Percentiles rank a stretch among this genome's conserved stretches.
Evolutionary conservation across 2,888 invertebrate genomes (phyloP).

Genomic region (Lacanobia wlatinum): DNA sequence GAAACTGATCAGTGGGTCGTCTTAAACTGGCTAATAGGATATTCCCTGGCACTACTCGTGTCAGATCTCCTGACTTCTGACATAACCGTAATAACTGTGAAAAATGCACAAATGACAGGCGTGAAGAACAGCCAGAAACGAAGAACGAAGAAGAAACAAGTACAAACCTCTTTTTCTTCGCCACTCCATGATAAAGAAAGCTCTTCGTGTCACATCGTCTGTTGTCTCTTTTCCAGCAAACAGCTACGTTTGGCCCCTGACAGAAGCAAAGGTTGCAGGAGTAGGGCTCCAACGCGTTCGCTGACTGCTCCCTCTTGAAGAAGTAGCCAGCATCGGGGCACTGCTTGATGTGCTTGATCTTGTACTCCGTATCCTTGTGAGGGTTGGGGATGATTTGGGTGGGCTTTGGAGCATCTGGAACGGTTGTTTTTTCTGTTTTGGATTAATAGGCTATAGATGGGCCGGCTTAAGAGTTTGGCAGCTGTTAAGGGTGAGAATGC

Average conservation of each 20-base stretch:
- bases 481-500: background rate
- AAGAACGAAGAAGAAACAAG: too few species aligned
- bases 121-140: too few species aligned
- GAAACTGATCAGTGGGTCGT: too few species aligned
- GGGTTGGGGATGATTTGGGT: background rate
- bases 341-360: slow-evolving; percentile 64
- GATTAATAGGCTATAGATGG: slow-evolving; percentile 44
- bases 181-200: slow-evolving; percentile 67
- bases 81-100: too few species aligned
- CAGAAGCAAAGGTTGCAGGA: slow-evolving; percentile 83
- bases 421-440: slow-evolving; percentile 56
- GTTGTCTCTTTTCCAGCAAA: slow-evolving; percentile 78
- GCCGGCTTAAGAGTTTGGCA: background rate
- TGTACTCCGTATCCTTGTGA: slow-evolving; percentile 60
- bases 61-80: too few species aligned
- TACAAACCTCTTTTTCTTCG: slow-evolving; percentile 69
- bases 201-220: slow-evolving; percentile 73
- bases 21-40: too few species aligned
- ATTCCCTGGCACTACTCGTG: too few species aligned
- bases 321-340: slow-evolving; percentile 80
- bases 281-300: slow-evolving; percentile 66
- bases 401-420: slow-evolving; percentile 65
- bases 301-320: slow-evolving; percentile 69
- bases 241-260: slow-evolving; percentile 67
- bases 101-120: too few species aligned